Conservation (phyloP, 2,113 vertebrate species). For the Monarcha castaneiventris region DNA sequence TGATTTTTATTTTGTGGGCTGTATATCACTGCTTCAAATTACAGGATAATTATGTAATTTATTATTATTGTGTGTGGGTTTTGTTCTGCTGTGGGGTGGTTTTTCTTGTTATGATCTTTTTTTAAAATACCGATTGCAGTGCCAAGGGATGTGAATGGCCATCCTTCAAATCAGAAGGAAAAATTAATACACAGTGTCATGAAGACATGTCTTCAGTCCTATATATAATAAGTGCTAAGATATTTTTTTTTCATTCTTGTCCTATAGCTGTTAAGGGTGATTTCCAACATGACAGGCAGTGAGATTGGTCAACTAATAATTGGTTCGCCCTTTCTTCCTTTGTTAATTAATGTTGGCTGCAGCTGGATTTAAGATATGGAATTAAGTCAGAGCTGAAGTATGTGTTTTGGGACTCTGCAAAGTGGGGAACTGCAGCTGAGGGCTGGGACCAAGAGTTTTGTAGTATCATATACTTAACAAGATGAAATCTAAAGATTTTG, state of each 20-base stretch:
- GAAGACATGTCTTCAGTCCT: not conserved
- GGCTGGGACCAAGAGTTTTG: not conserved
- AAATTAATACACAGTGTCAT: not conserved
- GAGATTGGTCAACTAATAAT: not conserved
- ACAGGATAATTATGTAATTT: constrained; percentile 38
- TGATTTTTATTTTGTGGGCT: constrained; percentile 34
- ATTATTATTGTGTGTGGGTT: constrained; percentile 23
- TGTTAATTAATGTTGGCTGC: not conserved
- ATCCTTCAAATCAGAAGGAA: not conserved
- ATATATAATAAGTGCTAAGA: not conserved
- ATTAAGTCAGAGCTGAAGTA: not conserved
- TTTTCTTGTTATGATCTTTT: not conserved
- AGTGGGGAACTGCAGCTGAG: not conserved
- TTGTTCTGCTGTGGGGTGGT: not conserved
- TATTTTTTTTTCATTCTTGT: not conserved
- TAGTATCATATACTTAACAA: not conserved
- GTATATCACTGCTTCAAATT: constrained; percentile 52
- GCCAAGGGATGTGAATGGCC: not conserved
- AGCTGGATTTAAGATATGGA: not conserved
- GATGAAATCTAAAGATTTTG: not conserved
- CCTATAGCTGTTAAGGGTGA: not conserved
- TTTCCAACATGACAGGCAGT: not conserved
- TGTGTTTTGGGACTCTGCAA: not conserved
- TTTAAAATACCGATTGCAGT: not conserved
- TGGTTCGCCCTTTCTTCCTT: not conserved